A percentile compares a stretch with the other conserved stretches of the same genome.
These are phyloP conservation scores for Aphaenogaster floridana DNA, from an alignment of 1,140 invertebrate genomes.

Conservation along the genomic window DNA sequence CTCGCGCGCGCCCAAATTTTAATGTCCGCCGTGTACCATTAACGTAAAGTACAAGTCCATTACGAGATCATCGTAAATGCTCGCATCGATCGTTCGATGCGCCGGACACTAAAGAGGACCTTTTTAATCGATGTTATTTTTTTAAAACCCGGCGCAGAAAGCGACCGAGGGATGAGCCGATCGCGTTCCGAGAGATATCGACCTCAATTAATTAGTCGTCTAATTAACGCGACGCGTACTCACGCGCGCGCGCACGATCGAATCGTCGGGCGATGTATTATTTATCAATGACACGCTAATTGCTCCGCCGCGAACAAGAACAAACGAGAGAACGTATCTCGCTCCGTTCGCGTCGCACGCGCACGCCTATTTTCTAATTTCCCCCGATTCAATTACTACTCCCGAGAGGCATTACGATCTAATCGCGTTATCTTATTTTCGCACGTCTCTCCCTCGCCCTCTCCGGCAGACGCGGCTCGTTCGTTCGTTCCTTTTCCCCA, in stretches of 20 bases:
- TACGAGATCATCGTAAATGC: conserved; percentile 38
- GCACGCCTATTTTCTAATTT: conserved; percentile 44
- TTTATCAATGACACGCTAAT: conserved; percentile 78
- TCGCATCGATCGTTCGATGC: neutral
- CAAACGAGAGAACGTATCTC: conserved; percentile 28
- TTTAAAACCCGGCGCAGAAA: neutral
- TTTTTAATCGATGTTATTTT: neutral
- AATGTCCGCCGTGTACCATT: conserved; percentile 33
- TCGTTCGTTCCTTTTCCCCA: neutral
- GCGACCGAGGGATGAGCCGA: neutral
- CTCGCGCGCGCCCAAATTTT: conserved; percentile 42
- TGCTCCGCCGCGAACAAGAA: conserved; percentile 56
- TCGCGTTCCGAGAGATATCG: conserved; percentile 60
- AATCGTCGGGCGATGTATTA: conserved; percentile 77
- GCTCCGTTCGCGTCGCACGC: conserved; percentile 21
- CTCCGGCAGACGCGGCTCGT: neutral
- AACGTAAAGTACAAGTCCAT: conserved; percentile 49
- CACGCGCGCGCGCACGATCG: conserved; percentile 66
- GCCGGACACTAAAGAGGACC: conserved; percentile 15
- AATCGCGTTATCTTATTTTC: conserved; percentile 56
- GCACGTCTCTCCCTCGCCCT: conserved; percentile 6
- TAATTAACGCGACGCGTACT: conserved; percentile 73
- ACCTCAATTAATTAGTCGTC: conserved; percentile 78
- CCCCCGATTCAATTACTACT: conserved; percentile 47
- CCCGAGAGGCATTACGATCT: conserved; percentile 33